A percentile compares a stretch with the other conserved stretches of the same genome.
These are phyloP conservation scores for Perognathus longimembris DNA, from an alignment of 2,113 vertebrate species.

Conservation along the genomic window DNA sequence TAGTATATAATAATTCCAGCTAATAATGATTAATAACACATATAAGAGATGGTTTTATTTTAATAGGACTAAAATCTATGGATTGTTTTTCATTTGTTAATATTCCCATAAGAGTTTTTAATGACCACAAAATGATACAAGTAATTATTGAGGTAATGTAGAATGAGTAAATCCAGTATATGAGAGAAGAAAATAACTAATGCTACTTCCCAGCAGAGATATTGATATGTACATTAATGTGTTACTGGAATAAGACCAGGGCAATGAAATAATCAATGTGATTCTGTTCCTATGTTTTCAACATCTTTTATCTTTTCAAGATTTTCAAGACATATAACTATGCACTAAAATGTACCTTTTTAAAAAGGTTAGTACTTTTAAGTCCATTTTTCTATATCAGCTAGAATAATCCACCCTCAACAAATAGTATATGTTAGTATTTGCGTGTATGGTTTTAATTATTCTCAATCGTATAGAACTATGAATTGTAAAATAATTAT, in stretches of 20 bases:
- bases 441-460: neutral
- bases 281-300: slow-evolving; percentile 8
- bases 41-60: slow-evolving; percentile 1
- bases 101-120: neutral
- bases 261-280: slow-evolving; percentile 53
- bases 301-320: slow-evolving; percentile 12
- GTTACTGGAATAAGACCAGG: slow-evolving; percentile 60
- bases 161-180: slow-evolving; percentile 17
- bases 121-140: neutral
- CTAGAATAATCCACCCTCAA: neutral
- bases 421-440: neutral
- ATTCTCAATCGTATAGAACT: neutral
- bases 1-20: neutral
- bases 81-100: neutral
- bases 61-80: neutral
- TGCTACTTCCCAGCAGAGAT: slow-evolving; percentile 59
- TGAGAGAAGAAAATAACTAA: slow-evolving; percentile 63
- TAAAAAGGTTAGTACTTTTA: neutral
- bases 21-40: neutral
- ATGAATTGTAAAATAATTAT: neutral
- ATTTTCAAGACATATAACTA: neutral
- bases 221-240: slow-evolving; percentile 62
- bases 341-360: neutral
- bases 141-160: neutral
- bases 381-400: neutral